Evolutionary conservation across 92 coral and sea anemone species (phyloP).

Genomic region (Epizoanthus fatuus): DNA sequence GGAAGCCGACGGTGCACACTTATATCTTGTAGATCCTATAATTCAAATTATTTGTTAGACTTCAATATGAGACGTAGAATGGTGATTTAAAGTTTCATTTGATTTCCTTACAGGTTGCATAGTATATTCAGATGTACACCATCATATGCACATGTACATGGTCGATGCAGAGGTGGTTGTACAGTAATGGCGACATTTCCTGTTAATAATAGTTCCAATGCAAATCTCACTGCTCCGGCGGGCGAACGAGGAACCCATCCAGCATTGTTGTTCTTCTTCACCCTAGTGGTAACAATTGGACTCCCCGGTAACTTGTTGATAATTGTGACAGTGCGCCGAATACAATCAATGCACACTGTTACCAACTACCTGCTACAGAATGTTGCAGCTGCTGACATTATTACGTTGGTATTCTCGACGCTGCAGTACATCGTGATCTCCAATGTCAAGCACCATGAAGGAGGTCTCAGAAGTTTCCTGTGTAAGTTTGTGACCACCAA

Average conservation of each 20-base stretch:
- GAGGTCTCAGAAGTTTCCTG: conserved; percentile 63
- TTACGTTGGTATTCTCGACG: conserved; percentile 70
- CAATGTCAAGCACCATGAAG: conserved; percentile 57
- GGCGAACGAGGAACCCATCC: background rate
- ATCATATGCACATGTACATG: too few relatives aligned
- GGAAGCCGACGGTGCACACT: too few relatives aligned
- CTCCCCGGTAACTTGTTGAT: conserved; percentile 79
- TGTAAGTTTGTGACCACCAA: conserved; percentile 84
- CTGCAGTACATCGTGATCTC: conserved; percentile 67
- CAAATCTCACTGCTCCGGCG: background rate
- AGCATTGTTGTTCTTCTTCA: conserved; percentile 1
- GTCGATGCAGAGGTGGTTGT: too few relatives aligned
- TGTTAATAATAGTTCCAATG: too few relatives aligned
- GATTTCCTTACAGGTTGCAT: too few relatives aligned
- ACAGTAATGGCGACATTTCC: too few relatives aligned
- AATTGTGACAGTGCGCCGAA: conserved; percentile 68
- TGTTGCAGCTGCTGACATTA: conserved; percentile 80
- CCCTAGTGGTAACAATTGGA: conserved; percentile 65
- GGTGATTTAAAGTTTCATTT: too few relatives aligned
- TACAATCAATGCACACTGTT: conserved; percentile 74
- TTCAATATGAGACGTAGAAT: too few relatives aligned
- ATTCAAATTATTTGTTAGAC: too few relatives aligned
- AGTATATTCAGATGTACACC: too few relatives aligned
- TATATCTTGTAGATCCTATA: too few relatives aligned
- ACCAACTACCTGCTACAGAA: conserved; percentile 81